Evolutionary conservation across 2,113 vertebrate genomes (phyloP).

Genomic region (Actenoides hombroni): DNA sequence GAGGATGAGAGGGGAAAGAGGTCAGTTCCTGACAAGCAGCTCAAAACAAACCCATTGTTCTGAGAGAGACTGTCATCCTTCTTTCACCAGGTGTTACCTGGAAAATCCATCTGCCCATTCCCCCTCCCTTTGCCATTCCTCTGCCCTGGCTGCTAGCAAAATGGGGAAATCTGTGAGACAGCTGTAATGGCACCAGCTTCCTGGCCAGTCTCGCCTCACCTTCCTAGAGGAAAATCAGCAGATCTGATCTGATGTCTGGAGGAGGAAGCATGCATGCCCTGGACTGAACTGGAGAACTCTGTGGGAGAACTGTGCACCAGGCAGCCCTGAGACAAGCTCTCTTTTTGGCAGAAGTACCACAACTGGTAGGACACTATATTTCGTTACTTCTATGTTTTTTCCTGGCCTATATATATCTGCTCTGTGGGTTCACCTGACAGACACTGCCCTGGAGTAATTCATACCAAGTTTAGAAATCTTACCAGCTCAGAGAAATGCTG

Average conservation of each 20-base stretch:
- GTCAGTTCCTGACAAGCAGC: constrained; percentile 5
- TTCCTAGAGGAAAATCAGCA: neutral
- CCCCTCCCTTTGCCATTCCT: neutral
- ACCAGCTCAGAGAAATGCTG: neutral
- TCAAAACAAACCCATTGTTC: constrained; percentile 33
- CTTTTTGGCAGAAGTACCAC: neutral
- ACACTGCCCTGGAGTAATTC: neutral
- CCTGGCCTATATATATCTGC: neutral
- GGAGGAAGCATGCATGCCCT: neutral
- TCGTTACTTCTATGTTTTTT: neutral
- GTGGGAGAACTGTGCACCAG: neutral
- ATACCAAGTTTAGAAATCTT: neutral
- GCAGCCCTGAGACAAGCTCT: neutral
- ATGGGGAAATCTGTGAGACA: neutral
- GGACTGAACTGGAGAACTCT: neutral
- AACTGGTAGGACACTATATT: neutral
- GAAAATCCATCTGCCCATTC: neutral
- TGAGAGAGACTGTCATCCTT: neutral
- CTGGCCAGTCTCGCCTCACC: neutral
- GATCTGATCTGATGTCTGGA: neutral
- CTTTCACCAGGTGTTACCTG: constrained; percentile 9
- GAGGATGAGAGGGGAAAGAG: constrained; percentile 27
- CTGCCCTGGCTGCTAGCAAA: neutral
- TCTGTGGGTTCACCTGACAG: neutral
- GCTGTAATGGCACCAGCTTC: neutral